phyloP scores from a whole-genome alignment of 1,140 invertebrate species.

The Rhynchophorus ferrugineus region DNA sequence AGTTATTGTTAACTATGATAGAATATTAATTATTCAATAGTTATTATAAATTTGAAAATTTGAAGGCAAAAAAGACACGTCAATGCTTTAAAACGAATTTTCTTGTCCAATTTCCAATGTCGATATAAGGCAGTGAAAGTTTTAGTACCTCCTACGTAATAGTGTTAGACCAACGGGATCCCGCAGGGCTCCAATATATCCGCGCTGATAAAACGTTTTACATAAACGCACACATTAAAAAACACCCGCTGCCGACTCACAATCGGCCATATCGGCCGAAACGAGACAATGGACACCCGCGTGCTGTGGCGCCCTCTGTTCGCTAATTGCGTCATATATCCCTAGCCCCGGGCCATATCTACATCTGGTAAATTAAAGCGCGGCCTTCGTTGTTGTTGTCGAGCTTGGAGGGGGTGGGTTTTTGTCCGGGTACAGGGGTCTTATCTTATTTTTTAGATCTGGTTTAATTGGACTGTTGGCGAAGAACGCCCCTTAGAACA shows the following conservation, averaged over 20 bases:
- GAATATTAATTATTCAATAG: no score
- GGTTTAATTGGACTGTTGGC: background rate
- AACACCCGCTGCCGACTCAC: background rate
- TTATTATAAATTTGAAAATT: no score
- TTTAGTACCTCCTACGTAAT: no score
- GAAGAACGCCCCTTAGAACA: no score
- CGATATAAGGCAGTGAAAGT: no score
- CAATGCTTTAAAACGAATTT: no score
- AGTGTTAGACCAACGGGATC: no score
- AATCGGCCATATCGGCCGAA: background rate
- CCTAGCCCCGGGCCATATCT: conserved; percentile 11
- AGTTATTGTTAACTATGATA: no score
- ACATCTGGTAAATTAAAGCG: conserved; percentile 15
- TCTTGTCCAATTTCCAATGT: no score
- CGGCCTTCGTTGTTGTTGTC: conserved; percentile 7
- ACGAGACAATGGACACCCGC: background rate
- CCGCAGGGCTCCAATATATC: no score
- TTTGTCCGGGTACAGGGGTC: background rate
- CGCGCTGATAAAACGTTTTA: background rate
- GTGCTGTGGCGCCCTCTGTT: conserved; percentile 2
- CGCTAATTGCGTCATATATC: conserved; percentile 13
- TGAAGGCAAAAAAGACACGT: no score
- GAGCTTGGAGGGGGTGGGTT: background rate
- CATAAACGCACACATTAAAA: background rate
- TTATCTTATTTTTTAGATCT: background rate